These are phyloP conservation scores for Callithrix jacchus DNA, from an alignment of 2,113 vertebrate species.

Conservation along the genomic window DNA sequence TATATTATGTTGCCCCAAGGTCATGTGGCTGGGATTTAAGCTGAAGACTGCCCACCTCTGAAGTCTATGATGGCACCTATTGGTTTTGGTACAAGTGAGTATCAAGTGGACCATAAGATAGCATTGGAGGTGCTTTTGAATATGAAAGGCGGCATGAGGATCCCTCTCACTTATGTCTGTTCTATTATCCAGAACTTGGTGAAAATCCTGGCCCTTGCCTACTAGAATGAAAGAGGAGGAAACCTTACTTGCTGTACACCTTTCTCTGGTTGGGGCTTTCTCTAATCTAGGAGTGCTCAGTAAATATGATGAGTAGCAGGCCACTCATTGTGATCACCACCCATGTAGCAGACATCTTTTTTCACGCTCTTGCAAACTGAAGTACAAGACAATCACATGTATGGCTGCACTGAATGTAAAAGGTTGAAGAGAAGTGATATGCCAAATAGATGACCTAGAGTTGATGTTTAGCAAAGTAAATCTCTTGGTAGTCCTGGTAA, in stretches of 20 bases:
- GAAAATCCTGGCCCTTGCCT: not conserved
- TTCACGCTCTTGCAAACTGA: not conserved
- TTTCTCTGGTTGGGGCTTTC: not conserved
- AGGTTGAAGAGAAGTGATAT: not conserved
- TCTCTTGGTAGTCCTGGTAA: not conserved
- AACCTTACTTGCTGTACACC: not conserved
- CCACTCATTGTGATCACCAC: not conserved
- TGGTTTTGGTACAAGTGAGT: not conserved
- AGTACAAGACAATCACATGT: not conserved
- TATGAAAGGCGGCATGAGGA: not conserved
- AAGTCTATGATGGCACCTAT: not conserved
- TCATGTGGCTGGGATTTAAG: not conserved
- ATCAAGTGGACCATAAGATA: too few species aligned
- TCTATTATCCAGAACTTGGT: not conserved
- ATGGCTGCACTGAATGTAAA: not conserved
- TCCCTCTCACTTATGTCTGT: not conserved
- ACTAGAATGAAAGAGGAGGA: not conserved
- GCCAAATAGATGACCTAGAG: not conserved
- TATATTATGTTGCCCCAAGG: not conserved
- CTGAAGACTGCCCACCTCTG: not conserved
- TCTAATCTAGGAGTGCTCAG: not conserved
- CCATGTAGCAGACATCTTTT: not conserved
- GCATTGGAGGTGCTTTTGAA: not conserved
- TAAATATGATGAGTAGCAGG: rapidly evolving
- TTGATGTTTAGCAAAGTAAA: not conserved